Percentiles rank a stretch among this genome's conserved stretches.
Evolutionary conservation across 2,888 invertebrate genomes (phyloP).

Genomic region (Acronicta psi): DNA sequence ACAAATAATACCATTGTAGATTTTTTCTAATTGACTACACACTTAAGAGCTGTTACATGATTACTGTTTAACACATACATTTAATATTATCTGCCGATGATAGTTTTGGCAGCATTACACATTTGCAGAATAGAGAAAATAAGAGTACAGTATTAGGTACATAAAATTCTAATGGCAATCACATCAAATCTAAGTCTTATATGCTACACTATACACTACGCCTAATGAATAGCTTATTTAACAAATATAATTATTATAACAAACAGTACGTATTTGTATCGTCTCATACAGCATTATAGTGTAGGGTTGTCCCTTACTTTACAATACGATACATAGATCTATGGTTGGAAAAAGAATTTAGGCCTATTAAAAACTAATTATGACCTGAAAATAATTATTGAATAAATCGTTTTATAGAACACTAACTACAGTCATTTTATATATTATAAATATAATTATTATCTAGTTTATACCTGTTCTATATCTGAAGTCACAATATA

Average conservation of each 20-base stretch:
- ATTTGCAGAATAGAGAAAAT: conserved; percentile 42
- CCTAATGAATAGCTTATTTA: conserved; percentile 49
- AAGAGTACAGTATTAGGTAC: conserved; percentile 51
- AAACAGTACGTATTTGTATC: conserved; percentile 43
- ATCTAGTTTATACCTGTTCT: conserved; percentile 2
- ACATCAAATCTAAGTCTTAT: conserved; percentile 72
- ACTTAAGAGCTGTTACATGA: conserved; percentile 60
- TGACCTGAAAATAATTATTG: background rate
- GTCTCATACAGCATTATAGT: conserved; percentile 25
- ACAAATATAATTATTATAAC: conserved; percentile 43
- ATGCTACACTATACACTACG: conserved; percentile 53
- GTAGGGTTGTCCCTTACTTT: conserved; percentile 14
- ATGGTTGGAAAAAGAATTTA: conserved; percentile 38
- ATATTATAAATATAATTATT: background rate
- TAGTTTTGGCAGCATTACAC: conserved; percentile 20
- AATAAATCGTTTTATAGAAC: conserved; percentile 1
- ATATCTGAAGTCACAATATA: background rate
- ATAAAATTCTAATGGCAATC: conserved; percentile 68
- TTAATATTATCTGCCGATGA: conserved; percentile 6
- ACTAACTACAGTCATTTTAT: conserved; percentile 13
- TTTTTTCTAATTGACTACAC: conserved; percentile 66
- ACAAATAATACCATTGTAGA: conserved; percentile 65
- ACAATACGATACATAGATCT: conserved; percentile 16
- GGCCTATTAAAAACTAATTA: conserved; percentile 51
- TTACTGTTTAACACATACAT: conserved; percentile 34